Evolutionary conservation across 2,888 invertebrate genomes (phyloP).

Genomic region (Oxystoma pomonae): DNA sequence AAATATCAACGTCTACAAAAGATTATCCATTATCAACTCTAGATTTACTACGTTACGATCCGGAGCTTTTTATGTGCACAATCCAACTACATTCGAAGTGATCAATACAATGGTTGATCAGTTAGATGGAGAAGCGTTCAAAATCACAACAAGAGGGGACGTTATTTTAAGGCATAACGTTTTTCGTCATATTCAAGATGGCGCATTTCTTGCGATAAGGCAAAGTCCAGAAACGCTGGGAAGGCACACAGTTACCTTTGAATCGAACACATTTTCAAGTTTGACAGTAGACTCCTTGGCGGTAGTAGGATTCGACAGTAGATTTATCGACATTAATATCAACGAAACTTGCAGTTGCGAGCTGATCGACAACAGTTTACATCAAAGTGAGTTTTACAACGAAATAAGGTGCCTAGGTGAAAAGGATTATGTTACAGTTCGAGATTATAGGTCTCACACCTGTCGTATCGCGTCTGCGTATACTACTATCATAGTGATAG

Average conservation of each 20-base stretch:
- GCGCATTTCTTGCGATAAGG: conserved; percentile 60
- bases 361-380: conserved; percentile 31
- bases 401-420: conserved; percentile 40
- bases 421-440: conserved; percentile 34
- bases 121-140: conserved; percentile 64
- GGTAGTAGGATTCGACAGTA: conserved; percentile 55
- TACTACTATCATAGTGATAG: conserved; percentile 41
- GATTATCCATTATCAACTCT: conserved; percentile 63
- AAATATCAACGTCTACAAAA: conserved; percentile 65
- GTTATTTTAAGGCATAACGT: conserved; percentile 64
- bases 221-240: conserved; percentile 50
- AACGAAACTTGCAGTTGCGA: conserved; percentile 58
- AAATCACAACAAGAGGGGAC: conserved; percentile 57
- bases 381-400: conserved; percentile 31
- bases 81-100: conserved; percentile 59
- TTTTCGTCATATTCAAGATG: conserved; percentile 54
- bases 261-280: conserved; percentile 58
- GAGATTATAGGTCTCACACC: conserved; percentile 35
- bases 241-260: conserved; percentile 53
- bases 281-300: conserved; percentile 57
- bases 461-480: conserved; percentile 40
- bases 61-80: conserved; percentile 64
- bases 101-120: conserved; percentile 56
- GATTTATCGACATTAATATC: conserved; percentile 57
- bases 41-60: conserved; percentile 61